Evolutionary conservation across 1,140 invertebrate species (phyloP).

Genomic region (Luehdorfia chinensis): DNA sequence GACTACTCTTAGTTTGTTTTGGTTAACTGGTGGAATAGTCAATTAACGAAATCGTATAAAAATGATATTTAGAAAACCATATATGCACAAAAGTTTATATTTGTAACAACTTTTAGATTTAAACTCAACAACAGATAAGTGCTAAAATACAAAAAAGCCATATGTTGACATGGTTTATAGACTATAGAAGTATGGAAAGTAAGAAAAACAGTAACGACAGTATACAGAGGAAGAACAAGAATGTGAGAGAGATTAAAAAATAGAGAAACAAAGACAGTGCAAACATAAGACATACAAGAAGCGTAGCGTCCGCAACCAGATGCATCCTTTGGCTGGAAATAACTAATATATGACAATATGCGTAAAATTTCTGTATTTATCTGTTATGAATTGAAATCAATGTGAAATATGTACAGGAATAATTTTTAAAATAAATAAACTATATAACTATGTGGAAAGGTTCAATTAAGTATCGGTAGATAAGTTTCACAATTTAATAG

Average conservation of each 20-base stretch:
- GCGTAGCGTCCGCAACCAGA: conserved; percentile 39
- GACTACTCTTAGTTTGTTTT: too few relatives aligned
- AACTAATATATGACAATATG: conserved; percentile 30
- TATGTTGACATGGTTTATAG: conserved; percentile 3
- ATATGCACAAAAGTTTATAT: too few relatives aligned
- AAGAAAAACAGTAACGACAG: conserved; percentile 12
- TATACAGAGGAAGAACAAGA: conserved; percentile 11
- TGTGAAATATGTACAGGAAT: not conserved
- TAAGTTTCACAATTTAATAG: too few relatives aligned
- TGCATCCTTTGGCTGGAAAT: conserved; percentile 34
- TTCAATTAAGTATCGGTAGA: not conserved
- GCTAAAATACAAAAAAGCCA: too few relatives aligned
- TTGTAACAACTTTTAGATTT: too few relatives aligned
- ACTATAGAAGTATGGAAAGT: not conserved
- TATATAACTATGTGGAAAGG: not conserved
- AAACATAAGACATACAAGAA: conserved; percentile 46
- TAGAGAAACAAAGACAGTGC: conserved; percentile 60
- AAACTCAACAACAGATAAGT: too few relatives aligned
- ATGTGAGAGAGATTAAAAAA: conserved; percentile 16
- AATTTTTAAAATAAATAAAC: too few relatives aligned
- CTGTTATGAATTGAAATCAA: too few relatives aligned
- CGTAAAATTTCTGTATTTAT: too few relatives aligned
- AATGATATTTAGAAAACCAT: too few relatives aligned
- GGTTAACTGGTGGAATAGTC: too few relatives aligned
- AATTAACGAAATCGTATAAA: too few relatives aligned